Evolutionary conservation across 2,797 vertebrate species (phyloP).

Genomic region (Hapalemur alaotrensis): DNA sequence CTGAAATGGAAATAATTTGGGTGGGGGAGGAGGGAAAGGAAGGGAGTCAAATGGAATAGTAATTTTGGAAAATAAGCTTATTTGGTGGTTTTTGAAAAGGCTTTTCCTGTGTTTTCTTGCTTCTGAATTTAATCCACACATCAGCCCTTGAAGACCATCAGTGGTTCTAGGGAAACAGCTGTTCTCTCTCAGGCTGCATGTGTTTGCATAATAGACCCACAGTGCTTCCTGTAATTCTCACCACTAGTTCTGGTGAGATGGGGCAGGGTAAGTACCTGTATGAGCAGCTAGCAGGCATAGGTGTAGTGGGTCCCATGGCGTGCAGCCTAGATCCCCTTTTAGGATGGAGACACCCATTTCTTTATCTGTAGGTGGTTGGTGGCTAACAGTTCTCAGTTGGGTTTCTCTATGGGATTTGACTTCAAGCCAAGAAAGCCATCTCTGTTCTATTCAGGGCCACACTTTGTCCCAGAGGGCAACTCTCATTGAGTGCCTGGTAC

Average conservation of each 20-base stretch:
- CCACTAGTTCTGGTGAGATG: background rate
- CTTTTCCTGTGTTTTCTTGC: conserved; percentile 38
- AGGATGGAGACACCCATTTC: background rate
- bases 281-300: background rate
- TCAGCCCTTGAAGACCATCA: background rate
- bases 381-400: too few relatives aligned
- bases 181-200: background rate
- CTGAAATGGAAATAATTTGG: conserved; percentile 55
- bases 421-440: background rate
- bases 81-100: conserved; percentile 3
- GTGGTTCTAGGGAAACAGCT: background rate
- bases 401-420: background rate
- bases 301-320: rapidly evolving
- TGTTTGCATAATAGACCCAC: background rate
- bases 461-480: background rate
- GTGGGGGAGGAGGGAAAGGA: background rate
- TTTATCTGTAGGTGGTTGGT: background rate
- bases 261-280: background rate
- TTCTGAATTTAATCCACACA: background rate
- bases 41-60: background rate
- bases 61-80: conserved; percentile 59
- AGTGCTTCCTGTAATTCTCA: background rate
- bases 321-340: too few relatives aligned
- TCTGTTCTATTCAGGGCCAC: background rate
- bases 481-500: background rate